Conservation (phyloP, 2,797 vertebrate genomes). For the Spinus olivaceus region DNA sequence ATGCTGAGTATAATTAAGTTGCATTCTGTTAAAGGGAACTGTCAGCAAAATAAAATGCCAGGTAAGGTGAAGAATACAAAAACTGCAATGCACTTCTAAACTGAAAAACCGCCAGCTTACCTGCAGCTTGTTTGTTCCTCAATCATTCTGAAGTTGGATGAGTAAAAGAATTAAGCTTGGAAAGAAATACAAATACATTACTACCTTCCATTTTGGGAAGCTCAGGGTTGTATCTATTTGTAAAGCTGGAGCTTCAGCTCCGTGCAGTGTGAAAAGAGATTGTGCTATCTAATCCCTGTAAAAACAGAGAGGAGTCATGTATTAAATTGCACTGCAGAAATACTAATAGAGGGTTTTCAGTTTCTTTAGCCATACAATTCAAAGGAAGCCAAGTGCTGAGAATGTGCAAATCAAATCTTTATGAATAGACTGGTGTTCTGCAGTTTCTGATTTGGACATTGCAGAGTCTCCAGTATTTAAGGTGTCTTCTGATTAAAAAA, state of each 20-base stretch:
- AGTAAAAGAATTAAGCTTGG: background rate
- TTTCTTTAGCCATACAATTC: background rate
- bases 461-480: background rate
- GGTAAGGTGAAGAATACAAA: slow-evolving; percentile 27
- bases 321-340: slow-evolving; percentile 43
- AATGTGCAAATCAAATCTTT: background rate
- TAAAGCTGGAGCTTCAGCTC: background rate
- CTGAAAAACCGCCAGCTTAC: slow-evolving; percentile 28
- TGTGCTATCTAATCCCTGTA: slow-evolving; percentile 2
- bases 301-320: background rate
- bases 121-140: slow-evolving; percentile 7
- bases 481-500: background rate
- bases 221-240: background rate
- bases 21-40: background rate
- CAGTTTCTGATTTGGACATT: background rate
- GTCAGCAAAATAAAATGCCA: slow-evolving; percentile 52
- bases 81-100: slow-evolving; percentile 3
- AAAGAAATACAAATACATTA: background rate
- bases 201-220: background rate
- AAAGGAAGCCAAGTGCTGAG: background rate
- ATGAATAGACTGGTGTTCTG: background rate
- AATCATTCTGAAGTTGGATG: background rate
- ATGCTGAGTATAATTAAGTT: slow-evolving; percentile 37
- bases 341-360: background rate
- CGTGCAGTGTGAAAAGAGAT: background rate